A percentile compares a stretch with the other conserved stretches of the same genome.
These are phyloP conservation scores for Megalopta genalis DNA, from an alignment of 1,140 invertebrate genomes.

Conservation along the genomic window DNA sequence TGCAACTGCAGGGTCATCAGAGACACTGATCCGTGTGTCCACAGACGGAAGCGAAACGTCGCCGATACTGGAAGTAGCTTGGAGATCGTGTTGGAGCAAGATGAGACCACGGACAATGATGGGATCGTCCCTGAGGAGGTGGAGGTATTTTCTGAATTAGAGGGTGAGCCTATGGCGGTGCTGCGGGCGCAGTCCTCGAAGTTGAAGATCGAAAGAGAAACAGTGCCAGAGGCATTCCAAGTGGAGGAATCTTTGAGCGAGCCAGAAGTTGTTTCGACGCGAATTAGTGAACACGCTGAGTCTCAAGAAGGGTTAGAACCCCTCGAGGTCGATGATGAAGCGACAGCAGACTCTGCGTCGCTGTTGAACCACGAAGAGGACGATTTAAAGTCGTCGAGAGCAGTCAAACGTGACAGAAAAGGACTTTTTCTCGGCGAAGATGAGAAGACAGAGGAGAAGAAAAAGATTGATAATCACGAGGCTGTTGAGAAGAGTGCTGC, in stretches of 20 bases:
- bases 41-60: constrained; percentile 7
- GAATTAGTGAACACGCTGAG: not conserved
- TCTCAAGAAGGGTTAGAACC: not conserved
- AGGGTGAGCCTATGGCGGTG: not conserved
- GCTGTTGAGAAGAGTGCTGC: not conserved
- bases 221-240: not conserved
- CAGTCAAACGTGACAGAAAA: not conserved
- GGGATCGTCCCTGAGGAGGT: not conserved
- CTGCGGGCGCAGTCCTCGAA: not conserved
- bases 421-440: constrained; percentile 30
- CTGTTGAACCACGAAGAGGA: not conserved
- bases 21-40: not conserved
- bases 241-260: not conserved
- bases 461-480: not conserved
- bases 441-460: not conserved
- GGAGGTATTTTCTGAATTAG: constrained; percentile 7
- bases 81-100: not conserved
- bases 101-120: not conserved
- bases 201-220: not conserved
- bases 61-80: too few species aligned
- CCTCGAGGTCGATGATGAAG: not conserved
- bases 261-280: not conserved
- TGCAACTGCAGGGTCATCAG: constrained; percentile 64
- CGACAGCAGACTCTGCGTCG: not conserved
- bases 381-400: not conserved